Evolutionary conservation across 2,113 vertebrate species (phyloP).

Genomic region (Alectura lathami): DNA sequence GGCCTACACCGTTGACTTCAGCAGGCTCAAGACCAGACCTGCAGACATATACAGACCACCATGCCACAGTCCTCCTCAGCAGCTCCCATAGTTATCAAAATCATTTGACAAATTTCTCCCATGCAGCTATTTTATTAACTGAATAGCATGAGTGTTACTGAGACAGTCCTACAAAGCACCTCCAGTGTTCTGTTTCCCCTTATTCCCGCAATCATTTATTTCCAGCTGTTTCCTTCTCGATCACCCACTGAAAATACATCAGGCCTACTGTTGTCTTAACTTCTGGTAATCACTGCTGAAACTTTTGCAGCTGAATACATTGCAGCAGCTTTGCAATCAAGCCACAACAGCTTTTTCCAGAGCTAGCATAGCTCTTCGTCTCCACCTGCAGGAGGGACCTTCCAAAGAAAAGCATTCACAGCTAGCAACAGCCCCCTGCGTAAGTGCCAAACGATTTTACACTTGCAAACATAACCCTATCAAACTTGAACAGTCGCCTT

Average conservation of each 20-base stretch:
- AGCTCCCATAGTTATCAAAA: not conserved
- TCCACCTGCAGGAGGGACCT: constrained; percentile 25
- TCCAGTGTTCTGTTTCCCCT: not conserved
- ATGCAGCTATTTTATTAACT: not conserved
- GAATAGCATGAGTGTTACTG: not conserved
- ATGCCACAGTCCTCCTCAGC: not conserved
- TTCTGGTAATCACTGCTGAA: not conserved
- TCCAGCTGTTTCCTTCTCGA: not conserved
- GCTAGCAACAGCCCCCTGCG: no score
- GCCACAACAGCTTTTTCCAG: not conserved
- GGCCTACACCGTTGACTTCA: not conserved
- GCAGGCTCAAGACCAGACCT: not conserved
- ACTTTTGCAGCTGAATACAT: not conserved
- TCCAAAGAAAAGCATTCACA: not conserved
- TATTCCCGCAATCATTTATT: not conserved
- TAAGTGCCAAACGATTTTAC: not conserved
- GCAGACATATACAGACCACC: not conserved
- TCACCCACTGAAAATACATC: not conserved
- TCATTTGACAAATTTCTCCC: not conserved
- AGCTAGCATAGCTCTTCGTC: constrained; percentile 32
- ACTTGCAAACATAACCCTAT: not conserved
- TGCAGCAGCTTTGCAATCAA: not conserved
- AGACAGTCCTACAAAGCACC: not conserved
- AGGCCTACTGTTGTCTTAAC: not conserved
- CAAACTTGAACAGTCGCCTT: not conserved